Base-by-base conservation (phyloP, 2,888 invertebrate species). In the Cosmia pyralina region DNA sequence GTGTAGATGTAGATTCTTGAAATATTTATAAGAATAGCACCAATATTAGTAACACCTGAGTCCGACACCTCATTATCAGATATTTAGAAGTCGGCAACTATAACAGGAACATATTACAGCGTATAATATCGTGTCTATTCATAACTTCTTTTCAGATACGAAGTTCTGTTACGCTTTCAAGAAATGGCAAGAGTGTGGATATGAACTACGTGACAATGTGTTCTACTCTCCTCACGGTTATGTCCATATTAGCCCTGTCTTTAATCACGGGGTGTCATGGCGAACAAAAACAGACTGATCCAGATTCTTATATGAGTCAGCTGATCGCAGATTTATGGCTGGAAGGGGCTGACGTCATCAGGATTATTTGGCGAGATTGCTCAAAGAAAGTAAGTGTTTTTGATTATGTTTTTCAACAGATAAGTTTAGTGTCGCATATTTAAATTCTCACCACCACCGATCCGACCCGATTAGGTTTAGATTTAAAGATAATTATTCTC, bases 301-400 rank as follows among this genome's bases (percentile, higher is more conserved):
- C 92, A 10, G 94, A 96, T 65, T 88, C 93, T 17, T 93, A 94
- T 84, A 80, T 94, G 74, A 96, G 95, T 81, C 90, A 90, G 53
- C 93, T 96, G 78, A 87, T 95, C 17, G 96, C 96, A 2, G 96
- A 96, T 87, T 87, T 96, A 74, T 96, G 96, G 96, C 82, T 95
- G 2, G 96, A 96, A 83, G 95, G 96, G 4, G 92, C 94, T 44
- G 95, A 96, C 79, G 90, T 96, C 11, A 87, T 95, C 19, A 92
- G 92, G 69, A 94, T 96, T 64, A 92, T 96, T 79, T 96, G 96
- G 96, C 90, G 93, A 69, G 96, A 96, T 82, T 96, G 96, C 72
- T 95, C 96, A 0, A 96, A 94, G 81, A 96, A 95, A 88, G 96
- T 96, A 91, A 79, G 89, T 88, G 0, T 0, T 55, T 64, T 44